phyloP scores from a whole-genome alignment of 2,113 vertebrate genomes.

The Stercorarius parasiticus region DNA sequence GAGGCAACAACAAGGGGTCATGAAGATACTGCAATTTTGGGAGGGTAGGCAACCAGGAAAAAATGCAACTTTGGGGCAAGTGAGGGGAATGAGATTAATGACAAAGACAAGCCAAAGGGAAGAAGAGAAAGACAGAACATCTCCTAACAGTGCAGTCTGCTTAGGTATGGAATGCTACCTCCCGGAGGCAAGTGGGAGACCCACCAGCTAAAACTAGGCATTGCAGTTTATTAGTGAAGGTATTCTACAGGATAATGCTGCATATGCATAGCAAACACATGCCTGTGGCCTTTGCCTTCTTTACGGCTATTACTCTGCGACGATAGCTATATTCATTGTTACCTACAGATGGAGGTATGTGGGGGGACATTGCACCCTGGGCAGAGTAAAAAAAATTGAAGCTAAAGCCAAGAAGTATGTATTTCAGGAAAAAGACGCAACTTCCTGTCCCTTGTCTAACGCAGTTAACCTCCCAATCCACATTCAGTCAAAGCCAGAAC shows the following conservation, averaged over 20 bases:
- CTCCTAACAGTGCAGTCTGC: neutral
- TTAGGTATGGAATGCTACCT: neutral
- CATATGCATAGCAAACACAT: neutral
- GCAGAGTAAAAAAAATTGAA: neutral
- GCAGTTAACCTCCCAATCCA: neutral
- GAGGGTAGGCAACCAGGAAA: neutral
- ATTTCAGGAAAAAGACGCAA: neutral
- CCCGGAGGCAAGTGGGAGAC: neutral
- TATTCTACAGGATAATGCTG: neutral
- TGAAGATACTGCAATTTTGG: neutral
- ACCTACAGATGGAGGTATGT: neutral
- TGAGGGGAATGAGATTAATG: neutral
- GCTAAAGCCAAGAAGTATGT: neutral
- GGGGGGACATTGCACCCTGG: neutral
- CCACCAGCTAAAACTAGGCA: neutral
- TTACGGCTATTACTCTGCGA: neutral
- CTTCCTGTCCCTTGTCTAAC: neutral
- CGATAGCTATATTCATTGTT: neutral
- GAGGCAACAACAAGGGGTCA: neutral
- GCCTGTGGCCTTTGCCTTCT: neutral
- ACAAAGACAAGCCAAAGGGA: neutral
- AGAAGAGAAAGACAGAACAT: neutral
- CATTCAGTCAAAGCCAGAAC: neutral
- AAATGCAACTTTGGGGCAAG: neutral
- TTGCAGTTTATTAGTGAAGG: neutral